Base-by-base conservation (phyloP, 2,797 vertebrate genomes). In the Aulostomus chinensis region DNA sequence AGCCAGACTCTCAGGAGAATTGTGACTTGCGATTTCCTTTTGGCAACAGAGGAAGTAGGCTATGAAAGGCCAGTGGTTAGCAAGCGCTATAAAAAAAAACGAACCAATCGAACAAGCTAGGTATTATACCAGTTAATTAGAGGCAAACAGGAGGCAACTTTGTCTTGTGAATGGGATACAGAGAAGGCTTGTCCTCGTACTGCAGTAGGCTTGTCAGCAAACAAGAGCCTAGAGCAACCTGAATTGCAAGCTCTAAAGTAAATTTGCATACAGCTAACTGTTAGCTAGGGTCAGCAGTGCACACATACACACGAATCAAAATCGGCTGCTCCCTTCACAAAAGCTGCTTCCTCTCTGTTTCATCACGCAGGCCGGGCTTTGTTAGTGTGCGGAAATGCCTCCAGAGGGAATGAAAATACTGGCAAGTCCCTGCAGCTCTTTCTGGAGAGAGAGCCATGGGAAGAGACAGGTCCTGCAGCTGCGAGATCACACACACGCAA, bases 321-420 rank as follows among this genome's bases (percentile, higher is more conserved):
- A 83, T 73, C 21, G 66, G 65, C 74, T 78, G 72, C 68, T 73
- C 70, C 51, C 76, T 66, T 79, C 66, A 88, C 81, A 91, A 88
- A 89, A 87, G 86, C 86, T 68, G 83, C 83, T 91, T 90, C 89
- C 88, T 88, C 82, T 81, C 58, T 17, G 71, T 90, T 90, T 91
- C 84, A 89, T 86, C 84, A 81, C 72, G 73, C 86, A 64, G 74
- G 73, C 82, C 67, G 59, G 70, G 80, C 88, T 91, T 92, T 91
- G 89, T 91, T 90, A 86, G 75, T 65, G 78, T 80, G 82, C 85
- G 89, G 90, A 92, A 93, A 93, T 91, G 88, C 90, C 89, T 91
- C 80, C 65, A 88, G 86, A 89, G 86, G 83, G 87, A 92, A 92
- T 88, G 88, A 92, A 91, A 91, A 91, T 90, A 92, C 81, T 86